Base-by-base conservation (phyloP, 2,797 vertebrate species). In the Amniataba percoides region DNA sequence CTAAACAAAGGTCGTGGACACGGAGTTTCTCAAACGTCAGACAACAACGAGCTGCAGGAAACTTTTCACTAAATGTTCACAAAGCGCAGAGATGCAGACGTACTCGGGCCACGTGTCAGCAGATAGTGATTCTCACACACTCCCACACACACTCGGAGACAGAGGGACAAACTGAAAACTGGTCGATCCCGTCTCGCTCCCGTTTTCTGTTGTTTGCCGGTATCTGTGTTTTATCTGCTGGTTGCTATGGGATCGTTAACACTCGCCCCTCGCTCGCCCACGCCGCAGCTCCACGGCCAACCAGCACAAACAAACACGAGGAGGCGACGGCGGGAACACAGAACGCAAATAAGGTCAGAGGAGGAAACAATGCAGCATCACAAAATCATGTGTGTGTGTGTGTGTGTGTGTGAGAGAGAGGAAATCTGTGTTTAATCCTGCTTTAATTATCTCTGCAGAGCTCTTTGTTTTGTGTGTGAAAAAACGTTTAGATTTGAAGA, bases 231-330 rank as follows among this genome's bases (percentile, higher is more conserved):
- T 61, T 39, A 34, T 59, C 61, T 31, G 48, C 71, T 57, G 2
- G 81, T 83, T 83, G 71, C 74, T 62, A 57, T 68, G 77, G 66
- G 49, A 51, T 18, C 59, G 34, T 36, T 13, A 70, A 27, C 16
- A 2, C 25, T 66, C 19, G 1, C 11, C 61, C 19, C 42, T 40
- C 21, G 0, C 16, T 75, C 39, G 18, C 52, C 66, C 66, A 64
- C 51, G 1, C 49, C 18, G 56, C 18, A 13, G 42, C 45, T 59
- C 40, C 14, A 39, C 43, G 61, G 6, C 45, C 11, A n/a, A 36
- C 56, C 14, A 34, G 14, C 40, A 71, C 49, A 74, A 13, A 76
- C 8, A 34, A 12, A 59, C 4, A 57, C 42, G 53, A 14, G 63
- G 2, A 53, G 2, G 71, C n/a, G 23, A 42, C 49, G 14, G 16